Conservation (phyloP, 2,113 vertebrate species). For the Charadrius vociferus region DNA sequence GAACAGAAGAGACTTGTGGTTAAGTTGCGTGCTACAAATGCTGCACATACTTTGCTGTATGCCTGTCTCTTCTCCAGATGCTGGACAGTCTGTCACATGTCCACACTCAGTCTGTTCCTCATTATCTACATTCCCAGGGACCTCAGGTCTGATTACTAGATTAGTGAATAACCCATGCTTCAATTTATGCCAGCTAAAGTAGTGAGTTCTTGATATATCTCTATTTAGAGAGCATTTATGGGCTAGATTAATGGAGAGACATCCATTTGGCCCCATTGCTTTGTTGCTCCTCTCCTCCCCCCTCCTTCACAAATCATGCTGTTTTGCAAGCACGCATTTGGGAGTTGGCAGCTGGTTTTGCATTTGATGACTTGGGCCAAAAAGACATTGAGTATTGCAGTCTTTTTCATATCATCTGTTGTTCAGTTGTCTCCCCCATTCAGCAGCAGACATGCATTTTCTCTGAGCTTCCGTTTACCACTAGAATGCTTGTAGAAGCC, state of each 20-base stretch:
- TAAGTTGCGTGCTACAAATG: not conserved
- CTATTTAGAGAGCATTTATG: not conserved
- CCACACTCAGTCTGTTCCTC: not conserved
- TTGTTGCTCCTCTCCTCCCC: not conserved
- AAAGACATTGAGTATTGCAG: not conserved
- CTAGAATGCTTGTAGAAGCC: not conserved
- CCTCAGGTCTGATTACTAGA: not conserved
- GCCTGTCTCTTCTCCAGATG: not conserved
- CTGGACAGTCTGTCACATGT: not conserved
- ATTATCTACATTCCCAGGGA: conserved; percentile 5
- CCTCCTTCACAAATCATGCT: not conserved
- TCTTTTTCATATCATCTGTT: not conserved
- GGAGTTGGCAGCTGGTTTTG: not conserved
- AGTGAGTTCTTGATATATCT: not conserved
- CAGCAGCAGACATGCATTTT: not conserved
- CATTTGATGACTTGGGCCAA: not conserved
- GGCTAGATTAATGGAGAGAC: not conserved
- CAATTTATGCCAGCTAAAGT: not conserved
- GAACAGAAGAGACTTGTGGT: not conserved
- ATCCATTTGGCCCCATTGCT: not conserved
- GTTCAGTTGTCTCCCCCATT: not conserved
- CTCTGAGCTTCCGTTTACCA: not conserved
- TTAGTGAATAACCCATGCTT: not conserved
- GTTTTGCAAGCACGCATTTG: not conserved
- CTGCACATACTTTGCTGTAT: not conserved